Evolutionary conservation across 2,888 invertebrate genomes (phyloP).

Genomic region (Tetragonula carbonaria): DNA sequence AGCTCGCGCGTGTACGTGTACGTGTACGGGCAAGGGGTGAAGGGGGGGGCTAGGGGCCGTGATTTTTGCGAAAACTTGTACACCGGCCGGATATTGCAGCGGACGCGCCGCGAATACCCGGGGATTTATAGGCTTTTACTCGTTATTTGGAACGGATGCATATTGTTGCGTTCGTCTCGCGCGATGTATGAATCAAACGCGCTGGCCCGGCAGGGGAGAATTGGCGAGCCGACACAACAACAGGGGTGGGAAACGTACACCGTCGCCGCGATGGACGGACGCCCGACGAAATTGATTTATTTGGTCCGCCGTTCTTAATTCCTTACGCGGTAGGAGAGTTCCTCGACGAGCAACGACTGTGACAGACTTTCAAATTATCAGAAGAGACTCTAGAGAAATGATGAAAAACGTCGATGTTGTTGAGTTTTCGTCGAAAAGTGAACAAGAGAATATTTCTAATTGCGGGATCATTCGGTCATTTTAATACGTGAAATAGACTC

Average conservation of each 20-base stretch:
- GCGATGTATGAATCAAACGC: slow-evolving; percentile 39
- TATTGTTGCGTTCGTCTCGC: slow-evolving; percentile 42
- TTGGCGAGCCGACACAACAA: not conserved
- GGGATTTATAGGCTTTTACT: slow-evolving; percentile 60
- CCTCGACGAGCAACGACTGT: not conserved
- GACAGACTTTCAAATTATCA: not conserved
- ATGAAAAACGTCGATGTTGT: not conserved
- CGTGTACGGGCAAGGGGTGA: too few relatives aligned
- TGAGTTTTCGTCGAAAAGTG: not conserved
- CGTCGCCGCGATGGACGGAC: not conserved
- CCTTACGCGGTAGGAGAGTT: not conserved
- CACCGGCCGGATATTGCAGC: slow-evolving; percentile 39
- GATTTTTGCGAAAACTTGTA: slow-evolving; percentile 16
- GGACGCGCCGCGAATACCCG: slow-evolving; percentile 33
- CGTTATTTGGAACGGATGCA: slow-evolving; percentile 50
- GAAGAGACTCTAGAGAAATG: too few relatives aligned
- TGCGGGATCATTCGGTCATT: too few relatives aligned
- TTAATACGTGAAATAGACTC: too few relatives aligned
- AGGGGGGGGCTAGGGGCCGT: not conserved
- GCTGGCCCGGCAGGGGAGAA: slow-evolving; percentile 10
- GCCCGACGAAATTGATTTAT: slow-evolving; percentile 21
- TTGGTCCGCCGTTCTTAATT: not conserved
- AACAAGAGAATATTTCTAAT: too few relatives aligned
- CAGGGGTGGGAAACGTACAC: not conserved
- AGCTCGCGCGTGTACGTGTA: slow-evolving; percentile 22